Evolutionary conservation across 2,888 invertebrate genomes (phyloP).

Genomic region (Oasisia sp.): DNA sequence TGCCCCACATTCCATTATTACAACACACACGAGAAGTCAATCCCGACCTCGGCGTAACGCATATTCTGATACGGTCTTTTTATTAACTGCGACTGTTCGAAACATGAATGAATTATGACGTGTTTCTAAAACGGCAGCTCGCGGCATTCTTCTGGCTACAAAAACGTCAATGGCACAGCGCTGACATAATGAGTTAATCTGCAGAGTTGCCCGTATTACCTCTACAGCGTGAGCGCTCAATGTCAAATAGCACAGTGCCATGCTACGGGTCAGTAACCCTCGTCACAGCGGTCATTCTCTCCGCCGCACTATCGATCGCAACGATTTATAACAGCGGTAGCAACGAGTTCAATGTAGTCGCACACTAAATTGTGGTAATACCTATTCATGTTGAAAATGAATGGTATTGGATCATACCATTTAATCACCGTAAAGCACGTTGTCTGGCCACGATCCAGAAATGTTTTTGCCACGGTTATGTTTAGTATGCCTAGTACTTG

Average conservation of each 20-base stretch:
- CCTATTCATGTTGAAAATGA: background rate
- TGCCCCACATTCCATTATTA: too few species aligned
- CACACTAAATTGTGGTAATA: background rate
- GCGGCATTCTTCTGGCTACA: background rate
- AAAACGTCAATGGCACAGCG: background rate
- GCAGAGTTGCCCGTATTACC: background rate
- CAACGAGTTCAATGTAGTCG: background rate
- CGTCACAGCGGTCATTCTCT: background rate
- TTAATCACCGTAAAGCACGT: too few species aligned
- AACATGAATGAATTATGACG: background rate
- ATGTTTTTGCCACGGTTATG: background rate
- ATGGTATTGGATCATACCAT: background rate
- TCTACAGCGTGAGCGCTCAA: background rate
- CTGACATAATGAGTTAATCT: background rate
- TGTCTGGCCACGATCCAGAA: background rate
- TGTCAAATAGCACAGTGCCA: background rate
- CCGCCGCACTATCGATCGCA: background rate
- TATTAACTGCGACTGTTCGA: background rate
- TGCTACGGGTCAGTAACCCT: background rate
- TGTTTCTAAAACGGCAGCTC: background rate
- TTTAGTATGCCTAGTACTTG: too few species aligned
- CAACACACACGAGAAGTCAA: background rate
- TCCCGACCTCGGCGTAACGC: background rate
- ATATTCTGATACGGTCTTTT: background rate
- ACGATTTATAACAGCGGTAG: background rate